Evolutionary conservation across 2,888 invertebrate genomes (phyloP), one percentile per base, ranked within the genome.

Genomic region (Caenorhabditis japonica): DNA sequence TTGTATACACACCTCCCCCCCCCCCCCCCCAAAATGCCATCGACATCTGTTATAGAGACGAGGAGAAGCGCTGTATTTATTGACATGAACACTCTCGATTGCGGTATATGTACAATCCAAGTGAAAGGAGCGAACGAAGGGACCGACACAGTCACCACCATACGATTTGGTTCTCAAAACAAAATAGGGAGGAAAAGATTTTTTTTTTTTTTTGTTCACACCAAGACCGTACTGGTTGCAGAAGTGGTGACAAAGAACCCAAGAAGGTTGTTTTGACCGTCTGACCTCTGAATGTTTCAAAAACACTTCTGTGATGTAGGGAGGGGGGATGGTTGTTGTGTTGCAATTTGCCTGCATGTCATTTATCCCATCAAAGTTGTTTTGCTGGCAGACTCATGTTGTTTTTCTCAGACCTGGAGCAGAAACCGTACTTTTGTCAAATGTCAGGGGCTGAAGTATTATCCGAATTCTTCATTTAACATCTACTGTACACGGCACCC

Each of bases 141-240:
- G 15, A 46, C 7, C 25, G 53, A 53, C 61, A 51, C 27, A 62
- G 53, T 62, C 61, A 62, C 52, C 44, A 44, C 23, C 44, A 46
- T 56, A 49, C 55, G 56, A 64, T 56, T 56, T 47, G 56, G 64
- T 66, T 66, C 66, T 34, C 66, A 69, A 69, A 69, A 69, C 61
- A 70, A 70, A 70, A 49, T 56, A 7, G 56, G 44, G 43, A 44
- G 41, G 34, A 56, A 38, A 58, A 58, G 46, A 58, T 58, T 27
- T 56, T 30, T 55, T 23, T 58, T 19, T 15, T 58, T 58, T 30
- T 44, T 44, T 36, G 21, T 49, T 53, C 39, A 44, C 49, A 55
- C 59, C 47, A 47, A 69, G 60, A 69, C 53, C 53, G 60, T 69
- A 55, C 55, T 60, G 41, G 41, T 46, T 41, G 53, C 39, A 19